A percentile compares a stretch with the other conserved stretches of the same genome.
These are phyloP conservation scores for Gallinago nigripennis DNA, from an alignment of 2,797 vertebrate genomes.

Conservation along the genomic window DNA sequence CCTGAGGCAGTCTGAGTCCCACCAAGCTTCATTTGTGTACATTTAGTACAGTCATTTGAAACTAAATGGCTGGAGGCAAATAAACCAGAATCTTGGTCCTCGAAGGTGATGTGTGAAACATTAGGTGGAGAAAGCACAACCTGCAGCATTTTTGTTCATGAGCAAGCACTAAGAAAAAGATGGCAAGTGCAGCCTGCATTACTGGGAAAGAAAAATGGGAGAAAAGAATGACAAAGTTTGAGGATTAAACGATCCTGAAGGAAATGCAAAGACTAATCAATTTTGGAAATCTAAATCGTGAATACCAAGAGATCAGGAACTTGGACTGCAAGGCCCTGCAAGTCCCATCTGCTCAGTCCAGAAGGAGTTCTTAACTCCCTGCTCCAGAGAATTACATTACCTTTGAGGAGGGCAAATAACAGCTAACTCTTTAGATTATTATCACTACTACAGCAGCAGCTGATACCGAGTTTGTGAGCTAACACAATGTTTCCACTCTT, in stretches of 20 bases:
- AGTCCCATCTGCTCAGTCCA: background rate
- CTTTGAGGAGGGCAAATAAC: background rate
- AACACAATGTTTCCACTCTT: constrained; percentile 56
- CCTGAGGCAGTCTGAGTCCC: background rate
- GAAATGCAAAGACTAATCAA: background rate
- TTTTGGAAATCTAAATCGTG: background rate
- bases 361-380: background rate
- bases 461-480: constrained; percentile 25
- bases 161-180: background rate
- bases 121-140: background rate
- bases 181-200: background rate
- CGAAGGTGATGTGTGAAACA: background rate
- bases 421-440: constrained; percentile 38
- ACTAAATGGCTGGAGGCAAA: background rate
- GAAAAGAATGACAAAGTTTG: background rate
- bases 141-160: background rate
- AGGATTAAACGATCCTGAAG: background rate
- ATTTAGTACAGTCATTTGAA: background rate
- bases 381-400: background rate
- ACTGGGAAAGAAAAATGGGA: background rate
- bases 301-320: background rate
- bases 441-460: constrained; percentile 28
- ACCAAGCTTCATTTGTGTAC: background rate
- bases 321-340: background rate
- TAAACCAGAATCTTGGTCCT: background rate